phyloP scores from a whole-genome alignment of 2,797 vertebrate genomes.

The Malurus leucopterus region DNA sequence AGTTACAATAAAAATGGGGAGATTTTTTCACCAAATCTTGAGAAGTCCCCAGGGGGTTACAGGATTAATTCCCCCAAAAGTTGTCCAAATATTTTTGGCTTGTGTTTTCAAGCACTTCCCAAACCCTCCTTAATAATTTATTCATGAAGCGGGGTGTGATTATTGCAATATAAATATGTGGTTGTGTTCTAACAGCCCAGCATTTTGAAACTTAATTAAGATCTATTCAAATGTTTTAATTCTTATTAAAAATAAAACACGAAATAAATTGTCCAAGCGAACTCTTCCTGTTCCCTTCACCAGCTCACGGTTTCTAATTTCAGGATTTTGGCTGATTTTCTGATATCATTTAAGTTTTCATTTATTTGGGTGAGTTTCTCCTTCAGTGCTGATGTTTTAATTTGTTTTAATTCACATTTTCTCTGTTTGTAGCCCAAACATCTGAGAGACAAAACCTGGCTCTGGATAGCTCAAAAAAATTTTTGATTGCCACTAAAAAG shows the following conservation, averaged over 20 bases:
- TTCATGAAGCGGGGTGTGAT: rapidly evolving
- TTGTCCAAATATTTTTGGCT: background rate
- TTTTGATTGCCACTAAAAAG: background rate
- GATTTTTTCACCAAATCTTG: rapidly evolving
- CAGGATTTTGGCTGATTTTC: background rate
- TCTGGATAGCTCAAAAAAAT: background rate
- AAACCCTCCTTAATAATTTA: background rate
- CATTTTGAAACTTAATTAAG: background rate
- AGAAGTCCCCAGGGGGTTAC: background rate
- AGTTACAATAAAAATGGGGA: background rate
- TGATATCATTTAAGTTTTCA: background rate
- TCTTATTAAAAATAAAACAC: background rate
- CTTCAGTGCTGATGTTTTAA: background rate
- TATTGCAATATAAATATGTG: background rate
- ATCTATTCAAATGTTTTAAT: no score
- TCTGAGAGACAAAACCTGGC: background rate
- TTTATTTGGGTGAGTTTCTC: background rate
- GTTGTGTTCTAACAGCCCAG: background rate
- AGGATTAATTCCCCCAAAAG: background rate
- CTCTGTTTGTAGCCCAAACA: background rate
- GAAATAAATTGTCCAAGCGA: rapidly evolving
- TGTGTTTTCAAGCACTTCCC: background rate
- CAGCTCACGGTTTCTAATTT: background rate
- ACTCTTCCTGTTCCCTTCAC: background rate
- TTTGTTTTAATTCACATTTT: background rate